Conservation (phyloP, 2,888 invertebrate species). For the Ectemnius continuus region DNA sequence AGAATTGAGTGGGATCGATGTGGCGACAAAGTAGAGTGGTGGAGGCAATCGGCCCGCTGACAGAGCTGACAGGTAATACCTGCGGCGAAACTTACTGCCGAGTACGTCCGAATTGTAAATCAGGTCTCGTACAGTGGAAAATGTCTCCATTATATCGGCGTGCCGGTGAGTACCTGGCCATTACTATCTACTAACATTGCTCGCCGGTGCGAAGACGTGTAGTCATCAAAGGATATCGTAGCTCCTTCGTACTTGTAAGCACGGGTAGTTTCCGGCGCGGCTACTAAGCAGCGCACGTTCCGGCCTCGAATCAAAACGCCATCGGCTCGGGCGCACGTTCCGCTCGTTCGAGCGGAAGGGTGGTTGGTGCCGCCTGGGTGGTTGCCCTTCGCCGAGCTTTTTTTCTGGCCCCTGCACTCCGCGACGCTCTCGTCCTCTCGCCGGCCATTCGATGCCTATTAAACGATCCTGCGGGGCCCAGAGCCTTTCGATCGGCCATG, state of each 20-base stretch:
- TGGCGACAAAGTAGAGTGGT: slow-evolving; percentile 58
- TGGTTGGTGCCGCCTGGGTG: slow-evolving; percentile 3
- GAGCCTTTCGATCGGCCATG: slow-evolving; percentile 26
- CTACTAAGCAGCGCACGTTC: slow-evolving; percentile 48
- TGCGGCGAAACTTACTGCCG: slow-evolving; percentile 64
- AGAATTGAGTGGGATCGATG: slow-evolving; percentile 52
- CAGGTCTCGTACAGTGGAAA: slow-evolving; percentile 58
- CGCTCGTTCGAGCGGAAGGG: slow-evolving; percentile 21
- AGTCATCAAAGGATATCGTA: not conserved
- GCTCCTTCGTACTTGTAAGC: not conserved
- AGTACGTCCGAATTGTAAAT: slow-evolving; percentile 65
- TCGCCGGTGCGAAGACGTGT: not conserved
- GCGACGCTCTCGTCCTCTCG: not conserved
- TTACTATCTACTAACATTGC: no score
- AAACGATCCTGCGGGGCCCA: slow-evolving; percentile 35
- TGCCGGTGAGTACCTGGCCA: slow-evolving; percentile 17
- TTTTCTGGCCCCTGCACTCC: slow-evolving; percentile 8
- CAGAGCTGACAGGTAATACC: slow-evolving; percentile 69
- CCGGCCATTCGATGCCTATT: slow-evolving; percentile 40
- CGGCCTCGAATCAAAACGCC: slow-evolving; percentile 54
- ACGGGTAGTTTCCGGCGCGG: not conserved
- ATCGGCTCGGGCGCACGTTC: slow-evolving; percentile 28
- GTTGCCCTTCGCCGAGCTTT: slow-evolving; percentile 18
- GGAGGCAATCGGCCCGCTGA: slow-evolving; percentile 60
- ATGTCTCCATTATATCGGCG: slow-evolving; percentile 61